Evolutionary conservation across 2,797 vertebrate species (phyloP), one percentile per base, ranked within the genome.

Genomic region (Helarctos malayanus): DNA sequence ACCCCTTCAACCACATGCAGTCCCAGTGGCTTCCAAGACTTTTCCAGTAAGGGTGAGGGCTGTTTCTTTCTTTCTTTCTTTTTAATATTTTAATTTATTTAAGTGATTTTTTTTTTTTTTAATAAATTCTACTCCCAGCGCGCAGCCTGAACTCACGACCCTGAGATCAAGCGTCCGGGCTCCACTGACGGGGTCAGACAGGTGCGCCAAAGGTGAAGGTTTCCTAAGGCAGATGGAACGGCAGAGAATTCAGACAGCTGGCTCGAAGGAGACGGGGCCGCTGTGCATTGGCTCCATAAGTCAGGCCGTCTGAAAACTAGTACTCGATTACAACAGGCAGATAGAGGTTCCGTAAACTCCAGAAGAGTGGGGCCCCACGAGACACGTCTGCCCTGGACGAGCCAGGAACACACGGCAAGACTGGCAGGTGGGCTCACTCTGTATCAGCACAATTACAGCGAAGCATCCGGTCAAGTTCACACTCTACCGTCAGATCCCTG

Each of bases 181-280:
- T 47, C 41, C 27, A 32, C 14, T 2, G 27, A 29, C 15, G 2
- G 45, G 8, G 27, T 29, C 41, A 32, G 71, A 25, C 15, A 16
- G 71, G 71, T 2, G 3, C 45, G 25, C 13, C 0, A 9, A 49
- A 45, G 41, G 73, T 32, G 73, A 75, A 32, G 0, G 0, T n/a
- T 19, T 96, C 47, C 52, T 57, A 71, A 47, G 57, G 32, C 73
- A 41, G 57, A 45, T 0, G 11, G 87, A 80, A 90, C 59, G 35
- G 54, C 38, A 45, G 32, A 89, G 79, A n/a, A 29, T 14, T 15
- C 0, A 0, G 13, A 81, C n/a, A 47, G 85, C 78, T 15, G 52
- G 78, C 79, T 47, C 32, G 32, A 1, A 35, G 75, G 89, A 78
- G 45, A 45, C 1, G 0, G 0, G 0, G 73, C 29, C 32, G 15